Evolutionary conservation across 1,140 invertebrate genomes (phyloP), one percentile per base, ranked within the genome.

Genomic region (Geopemphigus sp.): DNA sequence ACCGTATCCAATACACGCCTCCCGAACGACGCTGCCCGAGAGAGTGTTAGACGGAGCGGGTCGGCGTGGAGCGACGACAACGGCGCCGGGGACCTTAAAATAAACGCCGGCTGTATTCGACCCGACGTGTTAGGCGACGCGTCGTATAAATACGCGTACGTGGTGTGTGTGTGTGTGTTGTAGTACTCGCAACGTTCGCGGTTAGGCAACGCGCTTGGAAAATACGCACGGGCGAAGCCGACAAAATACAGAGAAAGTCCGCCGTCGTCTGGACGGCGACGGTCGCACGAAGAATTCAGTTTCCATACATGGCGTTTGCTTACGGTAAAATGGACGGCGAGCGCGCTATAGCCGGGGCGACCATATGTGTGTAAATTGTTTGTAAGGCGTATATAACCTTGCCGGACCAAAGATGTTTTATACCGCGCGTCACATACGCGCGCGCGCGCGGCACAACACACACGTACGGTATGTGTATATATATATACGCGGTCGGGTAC

Each of bases 291-390:
- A 63, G 74, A 78, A 78, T 78, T 78, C 57, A 78, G 74, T 78
- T 78, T 78, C 74, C 74, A 26, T 78, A 78, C n/a, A 78, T 63
- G 74, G 74, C 74, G 74, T 61, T 47, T 50, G 74, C 74, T 78
- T 78, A 78, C 74, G 74, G 74, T 78, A 78, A 63, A 78, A 78
- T 61, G n/a, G 24, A 12, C 39, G 22, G 54, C 54, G 32, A 8
- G 3, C 32, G 39, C 19, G 26, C 24, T 39, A 3, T 24, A 76
- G 32, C 50, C 17, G 12, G 39, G 1, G 15, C 39, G 74, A 63
- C 57, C 57, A 63, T 78, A 57, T 78, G 73, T 61, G 74, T 63
- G 74, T 78, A 63, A 78, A 78, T 78, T 63, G 56, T 61, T 78
- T 14, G 12, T 47, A 63, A 78, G 22, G 74, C 57, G 39, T 22